A percentile compares a stretch with the other conserved stretches of the same genome.
These are phyloP conservation scores for Gracilinanus agilis DNA, from an alignment of 2,113 vertebrate genomes.

Conservation along the genomic window DNA sequence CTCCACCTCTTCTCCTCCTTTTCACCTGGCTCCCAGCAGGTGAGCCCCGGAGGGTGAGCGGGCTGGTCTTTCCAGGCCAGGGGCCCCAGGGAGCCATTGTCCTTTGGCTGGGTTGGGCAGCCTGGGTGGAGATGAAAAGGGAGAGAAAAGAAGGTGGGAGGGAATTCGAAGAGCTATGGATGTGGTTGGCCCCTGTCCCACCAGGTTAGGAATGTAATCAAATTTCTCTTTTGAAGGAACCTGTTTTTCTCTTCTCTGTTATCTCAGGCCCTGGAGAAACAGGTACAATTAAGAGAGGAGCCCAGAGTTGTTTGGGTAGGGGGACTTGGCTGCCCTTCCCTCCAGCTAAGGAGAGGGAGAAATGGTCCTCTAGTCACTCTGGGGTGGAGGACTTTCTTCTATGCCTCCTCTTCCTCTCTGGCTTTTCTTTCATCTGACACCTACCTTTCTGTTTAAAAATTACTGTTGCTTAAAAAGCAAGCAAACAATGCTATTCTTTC, in stretches of 20 bases:
- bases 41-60: background rate
- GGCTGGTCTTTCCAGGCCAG: background rate
- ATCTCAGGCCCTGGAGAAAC: background rate
- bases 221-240: background rate
- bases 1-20: background rate
- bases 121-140: background rate
- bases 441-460: background rate
- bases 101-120: background rate
- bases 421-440: background rate
- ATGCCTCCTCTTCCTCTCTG: background rate
- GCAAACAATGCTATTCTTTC: background rate
- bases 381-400: background rate
- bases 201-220: background rate
- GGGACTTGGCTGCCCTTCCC: background rate
- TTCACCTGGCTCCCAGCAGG: background rate
- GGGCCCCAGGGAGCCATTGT: background rate
- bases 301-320: background rate
- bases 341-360: background rate
- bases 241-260: background rate
- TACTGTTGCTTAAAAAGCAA: background rate
- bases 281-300: background rate
- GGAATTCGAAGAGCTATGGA: background rate
- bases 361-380: background rate
- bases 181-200: background rate
- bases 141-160: background rate